Evolutionary conservation across 2,113 vertebrate species (phyloP).

Genomic region (Suncus etruscus): DNA sequence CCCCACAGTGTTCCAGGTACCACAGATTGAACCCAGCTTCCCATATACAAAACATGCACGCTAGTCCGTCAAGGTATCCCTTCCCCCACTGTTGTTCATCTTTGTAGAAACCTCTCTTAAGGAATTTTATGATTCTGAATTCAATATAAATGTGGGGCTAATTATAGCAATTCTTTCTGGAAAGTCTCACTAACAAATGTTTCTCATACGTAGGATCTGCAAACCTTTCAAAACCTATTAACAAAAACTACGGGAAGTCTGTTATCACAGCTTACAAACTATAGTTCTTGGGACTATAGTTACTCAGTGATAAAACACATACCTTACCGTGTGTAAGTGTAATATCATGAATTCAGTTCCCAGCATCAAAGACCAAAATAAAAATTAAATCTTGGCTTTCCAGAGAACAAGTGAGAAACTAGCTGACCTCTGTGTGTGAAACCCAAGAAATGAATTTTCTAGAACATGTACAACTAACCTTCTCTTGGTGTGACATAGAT

Average conservation of each 20-base stretch:
- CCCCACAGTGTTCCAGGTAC: no score
- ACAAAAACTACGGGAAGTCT: not conserved
- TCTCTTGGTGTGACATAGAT: not conserved
- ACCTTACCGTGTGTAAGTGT: no score
- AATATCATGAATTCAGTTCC: no score
- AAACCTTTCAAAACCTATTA: not conserved
- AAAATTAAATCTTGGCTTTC: not conserved
- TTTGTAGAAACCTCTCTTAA: no score
- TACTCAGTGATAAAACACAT: no score
- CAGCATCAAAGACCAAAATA: no score
- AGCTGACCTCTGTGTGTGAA: not conserved
- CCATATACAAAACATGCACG: no score
- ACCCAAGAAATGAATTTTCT: not conserved
- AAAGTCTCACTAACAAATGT: not conserved
- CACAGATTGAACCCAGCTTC: no score
- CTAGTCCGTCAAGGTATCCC: no score
- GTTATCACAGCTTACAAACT: not conserved
- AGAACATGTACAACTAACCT: not conserved
- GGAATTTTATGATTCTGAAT: not conserved
- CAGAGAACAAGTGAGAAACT: not conserved
- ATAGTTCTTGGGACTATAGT: not conserved
- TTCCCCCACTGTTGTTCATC: no score
- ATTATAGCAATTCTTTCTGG: not conserved
- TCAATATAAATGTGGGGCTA: slow-evolving; percentile 2
- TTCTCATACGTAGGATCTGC: not conserved